These are phyloP conservation scores for Hemibagrus guttatus DNA, from an alignment of 2,797 vertebrate species.

Conservation along the genomic window DNA sequence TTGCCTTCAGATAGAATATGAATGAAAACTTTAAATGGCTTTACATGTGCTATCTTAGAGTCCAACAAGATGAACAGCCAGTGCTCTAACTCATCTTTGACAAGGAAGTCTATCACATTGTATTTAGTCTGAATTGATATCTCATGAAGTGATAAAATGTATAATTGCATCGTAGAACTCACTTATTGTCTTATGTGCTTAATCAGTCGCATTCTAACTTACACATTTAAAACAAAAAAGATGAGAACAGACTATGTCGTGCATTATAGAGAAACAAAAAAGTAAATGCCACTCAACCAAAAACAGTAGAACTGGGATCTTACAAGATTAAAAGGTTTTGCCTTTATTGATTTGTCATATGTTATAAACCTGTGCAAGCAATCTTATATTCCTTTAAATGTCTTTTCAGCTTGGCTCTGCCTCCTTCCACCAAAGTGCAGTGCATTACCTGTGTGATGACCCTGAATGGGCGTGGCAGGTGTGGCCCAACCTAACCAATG, in stretches of 20 bases:
- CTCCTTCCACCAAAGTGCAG: constrained; percentile 73
- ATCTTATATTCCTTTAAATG: neutral
- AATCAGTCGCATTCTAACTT: neutral
- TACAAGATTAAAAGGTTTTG: neutral
- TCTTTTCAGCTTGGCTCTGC: constrained; percentile 79
- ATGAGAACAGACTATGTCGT: neutral
- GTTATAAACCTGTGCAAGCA: neutral
- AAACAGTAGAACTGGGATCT: neutral
- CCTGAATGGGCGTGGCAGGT: constrained; percentile 57
- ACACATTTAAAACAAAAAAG: neutral
- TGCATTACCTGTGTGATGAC: constrained; percentile 74
- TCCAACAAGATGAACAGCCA: neutral
- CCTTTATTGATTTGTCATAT: neutral
- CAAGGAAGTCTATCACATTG: neutral
- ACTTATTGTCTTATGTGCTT: neutral
- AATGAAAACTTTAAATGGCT: neutral
- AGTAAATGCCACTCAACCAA: too few relatives aligned
- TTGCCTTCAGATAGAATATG: neutral
- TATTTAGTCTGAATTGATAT: neutral
- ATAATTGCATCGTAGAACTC: too few relatives aligned
- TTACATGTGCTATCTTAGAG: neutral
- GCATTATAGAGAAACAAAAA: neutral
- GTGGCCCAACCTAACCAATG: constrained; percentile 68
- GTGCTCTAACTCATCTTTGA: neutral
- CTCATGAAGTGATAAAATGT: too few relatives aligned